Evolutionary conservation across 2,888 invertebrate genomes (phyloP), one percentile per base, ranked within the genome.

Genomic region (Drosophila kambysellisi): DNA sequence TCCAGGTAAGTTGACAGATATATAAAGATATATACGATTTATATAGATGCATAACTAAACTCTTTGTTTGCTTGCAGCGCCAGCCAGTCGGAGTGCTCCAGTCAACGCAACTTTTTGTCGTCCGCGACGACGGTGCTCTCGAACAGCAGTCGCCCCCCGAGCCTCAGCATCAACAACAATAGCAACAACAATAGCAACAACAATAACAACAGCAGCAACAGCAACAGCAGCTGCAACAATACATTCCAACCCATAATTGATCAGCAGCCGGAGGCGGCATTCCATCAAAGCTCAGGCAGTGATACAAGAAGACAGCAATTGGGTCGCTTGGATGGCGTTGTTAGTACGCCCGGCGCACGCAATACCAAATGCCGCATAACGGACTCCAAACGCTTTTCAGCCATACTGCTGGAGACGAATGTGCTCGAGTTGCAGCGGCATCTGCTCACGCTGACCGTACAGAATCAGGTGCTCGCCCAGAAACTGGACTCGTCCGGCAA

Each of bases 401-500:
- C 97, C 94, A 97, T 97, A 94, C 95, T 97, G 90, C 95, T 95
- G 89, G 97, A 97, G 94, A 95, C 95, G 87, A 96, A 96, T 94
- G 96, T 96, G 69, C 94, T 97, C 83, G 96, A 97, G 94, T 94
- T 97, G 91, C 97, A 97, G 93, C 95, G 97, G 87, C 97, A 97
- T 94, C 94, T 97, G 79, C 95, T 97, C 81, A 96, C 95, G 39
- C 95, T 96, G 88, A 96, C 96, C 92, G 96, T 97, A 92, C 96
- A 97, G 93, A 97, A 97, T 94, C 96, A 97, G 96, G 95, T 95
- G 92, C 94, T 97, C 88, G 95, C 95, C 91, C 95, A 96, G 90
- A 95, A 96, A 92, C 93, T 97, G 90, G 95, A 96, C 83, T 95
- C 95, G 77, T 95, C 95, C 79, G 94, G 95, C 74, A 95, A 95